phyloP scores from a whole-genome alignment of 2,888 invertebrate genomes.

The Ormyrus rosae region DNA sequence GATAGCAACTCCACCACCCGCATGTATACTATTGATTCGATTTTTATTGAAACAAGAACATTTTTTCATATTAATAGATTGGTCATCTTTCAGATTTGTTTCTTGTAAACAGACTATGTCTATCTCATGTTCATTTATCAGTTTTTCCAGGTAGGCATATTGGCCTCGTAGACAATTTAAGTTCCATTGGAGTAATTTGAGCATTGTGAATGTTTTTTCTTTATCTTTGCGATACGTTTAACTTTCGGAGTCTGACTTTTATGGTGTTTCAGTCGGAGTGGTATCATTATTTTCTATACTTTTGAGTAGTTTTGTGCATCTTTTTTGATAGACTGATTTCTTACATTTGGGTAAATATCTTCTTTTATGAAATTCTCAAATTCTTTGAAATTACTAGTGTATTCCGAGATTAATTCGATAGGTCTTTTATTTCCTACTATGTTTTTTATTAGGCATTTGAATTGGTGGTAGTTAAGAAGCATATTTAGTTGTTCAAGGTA shows the following conservation, averaged over 20 bases:
- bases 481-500: conserved; percentile 2
- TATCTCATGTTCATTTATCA: conserved; percentile 35
- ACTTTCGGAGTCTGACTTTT: background rate
- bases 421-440: conserved; percentile 7
- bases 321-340: conserved; percentile 26
- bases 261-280: background rate
- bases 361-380: background rate
- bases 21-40: background rate
- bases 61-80: conserved; percentile 34
- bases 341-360: conserved; percentile 18
- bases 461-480: conserved; percentile 17
- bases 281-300: background rate
- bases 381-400: conserved; percentile 5
- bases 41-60: conserved; percentile 26
- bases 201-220: conserved; percentile 4
- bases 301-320: conserved; percentile 39
- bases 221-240: background rate
- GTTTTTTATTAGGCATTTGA: conserved; percentile 40
- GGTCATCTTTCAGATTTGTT: conserved; percentile 55
- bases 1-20: conserved; percentile 46
- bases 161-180: conserved; percentile 53
- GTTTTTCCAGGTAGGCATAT: conserved; percentile 53
- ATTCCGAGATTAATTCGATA: conserved; percentile 11
- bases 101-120: conserved; percentile 58
- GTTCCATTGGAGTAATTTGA: conserved; percentile 59